These are phyloP conservation scores for Mormyrops attenuatus DNA, from an alignment of 2,797 vertebrate genomes.

Conservation along the genomic window DNA sequence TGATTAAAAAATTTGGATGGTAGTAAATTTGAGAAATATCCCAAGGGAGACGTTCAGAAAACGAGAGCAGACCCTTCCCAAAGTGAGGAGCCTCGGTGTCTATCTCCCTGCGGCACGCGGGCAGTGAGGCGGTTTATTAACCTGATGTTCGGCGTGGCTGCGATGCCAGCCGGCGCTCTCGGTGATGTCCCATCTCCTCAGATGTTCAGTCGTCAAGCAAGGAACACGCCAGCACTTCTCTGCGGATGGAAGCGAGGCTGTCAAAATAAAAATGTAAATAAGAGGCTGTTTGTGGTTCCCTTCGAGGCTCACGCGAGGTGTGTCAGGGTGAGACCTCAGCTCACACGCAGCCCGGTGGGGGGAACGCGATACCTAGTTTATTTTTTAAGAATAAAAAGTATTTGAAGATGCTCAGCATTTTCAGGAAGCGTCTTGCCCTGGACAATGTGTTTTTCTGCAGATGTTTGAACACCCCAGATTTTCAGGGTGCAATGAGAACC, in stretches of 20 bases:
- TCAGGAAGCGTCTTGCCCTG: background rate
- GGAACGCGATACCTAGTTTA: background rate
- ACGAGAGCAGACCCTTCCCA: background rate
- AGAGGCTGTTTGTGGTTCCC: background rate
- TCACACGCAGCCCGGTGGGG: background rate
- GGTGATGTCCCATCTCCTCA: background rate
- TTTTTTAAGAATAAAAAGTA: background rate
- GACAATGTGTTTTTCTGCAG: background rate
- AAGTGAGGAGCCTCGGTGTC: background rate
- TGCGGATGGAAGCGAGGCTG: background rate
- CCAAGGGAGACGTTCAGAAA: background rate
- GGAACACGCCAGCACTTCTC: background rate
- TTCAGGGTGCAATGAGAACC: background rate
- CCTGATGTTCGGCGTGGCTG: background rate
- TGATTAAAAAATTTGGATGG: slow-evolving; percentile 14
- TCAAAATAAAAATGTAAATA: background rate
- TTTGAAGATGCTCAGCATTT: background rate
- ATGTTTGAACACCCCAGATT: background rate
- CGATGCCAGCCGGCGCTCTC: background rate
- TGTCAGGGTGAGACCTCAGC: background rate
- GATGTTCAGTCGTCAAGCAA: background rate
- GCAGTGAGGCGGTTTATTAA: background rate
- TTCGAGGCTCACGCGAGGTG: background rate
- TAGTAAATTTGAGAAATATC: slow-evolving; percentile 7
- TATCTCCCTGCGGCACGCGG: background rate